Base-by-base conservation (phyloP, 2,113 vertebrate genomes). In the Galbula dea region DNA sequence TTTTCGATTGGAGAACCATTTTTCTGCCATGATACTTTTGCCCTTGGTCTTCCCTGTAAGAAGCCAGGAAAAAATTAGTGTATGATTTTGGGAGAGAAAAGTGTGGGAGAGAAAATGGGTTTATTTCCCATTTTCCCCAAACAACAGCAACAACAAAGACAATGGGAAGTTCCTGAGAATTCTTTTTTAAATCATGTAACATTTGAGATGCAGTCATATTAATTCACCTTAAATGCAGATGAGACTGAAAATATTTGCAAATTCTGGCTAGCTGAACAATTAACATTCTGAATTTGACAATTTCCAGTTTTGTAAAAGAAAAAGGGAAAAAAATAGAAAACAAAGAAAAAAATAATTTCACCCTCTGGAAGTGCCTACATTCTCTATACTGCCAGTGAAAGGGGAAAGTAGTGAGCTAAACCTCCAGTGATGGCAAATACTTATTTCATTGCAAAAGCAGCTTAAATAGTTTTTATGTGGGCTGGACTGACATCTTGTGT, bases 21-120 rank as follows among this genome's bases (percentile, higher is more conserved):
- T 68, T 99, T 99, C 96, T 98, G 95, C 99, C 99, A 99, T 23
- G 72, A 98, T 54, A 99, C 98, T 84, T 99, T 99, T 21, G 99
- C 98, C 94, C 98, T 98, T 52, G 99, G 99, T 96, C 98, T 99
- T 52, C 99, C 99, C 99, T 99, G 85, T 19, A 74, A 88, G 90
- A 65, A 86, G 34, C 13, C 59, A 90, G 51, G 34, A 68, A 92
- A 80, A 3, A 74, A 43, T 15, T 62, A 55, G 24, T 7, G 2
- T 41, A 15, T 45, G 15, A 12, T 87, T 66, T 80, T 52, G 5
- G 3, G 32, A 66, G 55, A 55, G 72, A 67, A 61, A 72, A 72
- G 4, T 7, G 6, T 18, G 20, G 55, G 27, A n/a, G 37, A 84
- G 37, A 9, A 69, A 85, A 37, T 0, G 1, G 9, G 34, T 29